These are phyloP conservation scores for Agrochola lota DNA, from an alignment of 2,888 invertebrate species.

Conservation along the genomic window DNA sequence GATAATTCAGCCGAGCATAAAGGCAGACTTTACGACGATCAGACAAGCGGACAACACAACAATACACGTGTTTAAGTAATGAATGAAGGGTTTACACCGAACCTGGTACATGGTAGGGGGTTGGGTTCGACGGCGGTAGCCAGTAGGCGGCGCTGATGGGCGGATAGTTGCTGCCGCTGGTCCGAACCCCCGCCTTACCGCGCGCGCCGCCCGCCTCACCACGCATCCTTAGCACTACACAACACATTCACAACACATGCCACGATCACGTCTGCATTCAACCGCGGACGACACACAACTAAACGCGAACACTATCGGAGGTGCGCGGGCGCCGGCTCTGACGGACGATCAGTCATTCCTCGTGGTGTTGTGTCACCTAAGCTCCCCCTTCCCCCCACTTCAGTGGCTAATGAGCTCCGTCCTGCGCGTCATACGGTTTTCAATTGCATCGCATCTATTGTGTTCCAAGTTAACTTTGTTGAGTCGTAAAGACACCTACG, in stretches of 20 bases:
- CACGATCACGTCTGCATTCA: constrained; percentile 84
- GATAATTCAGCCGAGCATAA: constrained; percentile 60
- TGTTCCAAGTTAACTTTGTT: constrained; percentile 58
- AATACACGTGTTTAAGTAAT: constrained; percentile 52
- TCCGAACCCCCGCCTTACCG: constrained; percentile 85
- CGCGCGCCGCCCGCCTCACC: constrained; percentile 88
- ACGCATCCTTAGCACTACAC: constrained; percentile 87
- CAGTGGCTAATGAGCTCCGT: constrained; percentile 85
- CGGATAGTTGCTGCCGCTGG: constrained; percentile 91
- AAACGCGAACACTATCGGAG: constrained; percentile 76
- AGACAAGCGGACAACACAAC: constrained; percentile 38
- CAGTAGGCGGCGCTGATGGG: constrained; percentile 96
- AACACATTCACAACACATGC: constrained; percentile 82
- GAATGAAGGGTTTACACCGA: constrained; percentile 73
- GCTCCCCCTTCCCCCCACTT: constrained; percentile 69
- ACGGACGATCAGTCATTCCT: constrained; percentile 88
- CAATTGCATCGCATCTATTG: constrained; percentile 66
- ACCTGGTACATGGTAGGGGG: constrained; percentile 96
- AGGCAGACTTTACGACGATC: constrained; percentile 35
- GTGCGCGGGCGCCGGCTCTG: constrained; percentile 87
- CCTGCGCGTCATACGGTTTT: constrained; percentile 73
- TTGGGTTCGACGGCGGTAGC: constrained; percentile 95
- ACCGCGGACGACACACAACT: constrained; percentile 86
- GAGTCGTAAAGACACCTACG: constrained; percentile 54
- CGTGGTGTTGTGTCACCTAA: constrained; percentile 82